A percentile compares a stretch with the other conserved stretches of the same genome.
These are phyloP conservation scores for Pollenia angustigena DNA, from an alignment of 2,888 invertebrate species.

Conservation along the genomic window DNA sequence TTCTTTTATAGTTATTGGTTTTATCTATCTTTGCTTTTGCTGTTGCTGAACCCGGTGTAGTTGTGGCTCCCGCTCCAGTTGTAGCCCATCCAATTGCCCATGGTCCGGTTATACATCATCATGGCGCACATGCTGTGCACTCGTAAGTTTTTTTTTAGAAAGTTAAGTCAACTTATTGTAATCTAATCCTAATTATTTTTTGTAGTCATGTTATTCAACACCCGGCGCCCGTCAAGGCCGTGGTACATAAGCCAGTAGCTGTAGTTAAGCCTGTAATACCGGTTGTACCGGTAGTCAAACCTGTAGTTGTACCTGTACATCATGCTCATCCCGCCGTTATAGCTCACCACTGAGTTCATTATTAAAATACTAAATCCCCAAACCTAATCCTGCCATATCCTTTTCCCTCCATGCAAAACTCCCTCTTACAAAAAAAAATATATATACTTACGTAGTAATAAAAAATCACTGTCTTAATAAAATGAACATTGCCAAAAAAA, in stretches of 20 bases:
- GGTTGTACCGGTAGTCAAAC: constrained; percentile 78
- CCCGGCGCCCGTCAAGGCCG: constrained; percentile 82
- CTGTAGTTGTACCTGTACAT: constrained; percentile 78
- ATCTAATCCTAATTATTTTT: too few relatives aligned
- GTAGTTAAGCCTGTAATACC: constrained; percentile 80
- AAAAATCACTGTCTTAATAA: constrained; percentile 54
- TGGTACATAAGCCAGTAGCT: constrained; percentile 76
- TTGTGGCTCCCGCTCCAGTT: constrained; percentile 80
- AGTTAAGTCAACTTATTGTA: neutral
- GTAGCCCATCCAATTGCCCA: constrained; percentile 78
- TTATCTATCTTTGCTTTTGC: constrained; percentile 78
- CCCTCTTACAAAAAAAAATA: constrained; percentile 66
- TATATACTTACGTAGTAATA: neutral
- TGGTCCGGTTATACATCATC: constrained; percentile 78
- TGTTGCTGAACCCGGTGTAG: constrained; percentile 82
- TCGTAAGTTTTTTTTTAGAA: constrained; percentile 77
- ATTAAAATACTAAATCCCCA: neutral
- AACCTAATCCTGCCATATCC: constrained; percentile 45
- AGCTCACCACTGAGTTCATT: constrained; percentile 79
- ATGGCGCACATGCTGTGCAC: constrained; percentile 81
- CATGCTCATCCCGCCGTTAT: constrained; percentile 81
- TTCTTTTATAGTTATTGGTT: constrained; percentile 80
- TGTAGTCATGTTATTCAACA: constrained; percentile 83
- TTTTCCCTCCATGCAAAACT: constrained; percentile 73
- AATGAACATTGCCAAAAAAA: constrained; percentile 64